Evolutionary conservation across 2,113 vertebrate genomes (phyloP), one percentile per base, ranked within the genome.

Genomic region (Sinocyclocheilus maitianheensis): DNA sequence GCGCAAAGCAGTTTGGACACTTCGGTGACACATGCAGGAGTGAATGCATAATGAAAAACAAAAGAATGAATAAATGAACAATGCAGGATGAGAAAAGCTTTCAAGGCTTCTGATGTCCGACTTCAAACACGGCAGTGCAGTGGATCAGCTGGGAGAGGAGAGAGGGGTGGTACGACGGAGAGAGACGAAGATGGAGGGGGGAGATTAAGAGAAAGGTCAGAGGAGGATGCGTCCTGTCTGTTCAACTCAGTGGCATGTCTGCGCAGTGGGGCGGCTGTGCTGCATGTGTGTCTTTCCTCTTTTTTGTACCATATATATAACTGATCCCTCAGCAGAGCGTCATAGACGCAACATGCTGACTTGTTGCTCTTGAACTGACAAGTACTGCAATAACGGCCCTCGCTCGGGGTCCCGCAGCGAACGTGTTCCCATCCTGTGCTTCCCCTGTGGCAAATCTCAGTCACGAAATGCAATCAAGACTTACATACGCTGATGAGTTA

Each of bases 61-160:
- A 83, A 81, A 87, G 76, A 84, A 85, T 87, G 51, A 89, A 89
- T 84, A 89, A 87, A 83, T 86, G 75, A 88, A 67, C 85, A 84
- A 77, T 78, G 79, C 82, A 83, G 77, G 86, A 84, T 92, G 91
- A 84, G 89, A 85, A 90, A 91, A 91, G 71, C 89, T 88, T 88
- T 91, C 84, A 86, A 81, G 85, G 89, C 79, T 87, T 93, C 91
- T 90, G 89, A 92, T 92, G 91, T 92, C 85, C 77, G 85, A 85
- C 89, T 89, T 90, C 89, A 90, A 89, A 88, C 84, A 89, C 26
- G 3, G 77, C 71, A 79, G 85, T 63, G 60, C 88, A 81, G 81
- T 62, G 51, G 78, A 86, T 78, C 53, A 76, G 77, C 65, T 65
- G 53, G 58, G 58, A 84, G 86, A 80, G 78, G 62, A 80, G 77